These are phyloP conservation scores for Hylaeus volcanicus DNA, from an alignment of 1,140 invertebrate species.

Conservation along the genomic window DNA sequence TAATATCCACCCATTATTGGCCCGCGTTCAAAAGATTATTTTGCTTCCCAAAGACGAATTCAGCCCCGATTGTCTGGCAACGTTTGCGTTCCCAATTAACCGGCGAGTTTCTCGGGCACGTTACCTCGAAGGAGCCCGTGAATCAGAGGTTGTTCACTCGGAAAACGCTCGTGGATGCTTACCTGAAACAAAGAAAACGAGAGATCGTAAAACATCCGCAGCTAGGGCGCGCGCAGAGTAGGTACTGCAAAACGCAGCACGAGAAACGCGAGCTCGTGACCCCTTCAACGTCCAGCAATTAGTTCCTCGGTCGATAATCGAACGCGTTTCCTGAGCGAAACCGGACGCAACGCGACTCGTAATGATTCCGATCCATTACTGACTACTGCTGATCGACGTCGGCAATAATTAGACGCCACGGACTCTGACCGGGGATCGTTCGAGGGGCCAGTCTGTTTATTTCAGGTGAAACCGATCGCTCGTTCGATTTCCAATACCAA, in stretches of 20 bases:
- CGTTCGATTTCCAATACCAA: no score
- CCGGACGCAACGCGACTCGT: neutral
- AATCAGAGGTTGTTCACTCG: neutral
- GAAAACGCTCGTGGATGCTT: slow-evolving; percentile 2
- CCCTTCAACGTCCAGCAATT: neutral
- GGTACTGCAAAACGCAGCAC: neutral
- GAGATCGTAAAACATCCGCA: neutral
- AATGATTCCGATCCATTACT: neutral
- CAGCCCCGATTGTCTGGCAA: neutral
- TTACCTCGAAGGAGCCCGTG: neutral
- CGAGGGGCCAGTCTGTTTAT: no score
- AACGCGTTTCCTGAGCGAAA: neutral
- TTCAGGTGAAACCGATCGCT: no score
- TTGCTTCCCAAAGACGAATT: no score
- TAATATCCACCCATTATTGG: no score
- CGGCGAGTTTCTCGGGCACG: neutral
- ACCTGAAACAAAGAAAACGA: slow-evolving; percentile 40
- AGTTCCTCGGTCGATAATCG: neutral
- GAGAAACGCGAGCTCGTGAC: neutral
- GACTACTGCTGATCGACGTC: neutral
- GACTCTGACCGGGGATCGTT: no score
- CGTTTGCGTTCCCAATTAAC: neutral
- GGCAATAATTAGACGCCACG: neutral
- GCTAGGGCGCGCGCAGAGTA: neutral
- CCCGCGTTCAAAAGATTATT: no score